Conservation (phyloP, 2,797 vertebrate genomes). For the Poeciliopsis presidionis region DNA sequence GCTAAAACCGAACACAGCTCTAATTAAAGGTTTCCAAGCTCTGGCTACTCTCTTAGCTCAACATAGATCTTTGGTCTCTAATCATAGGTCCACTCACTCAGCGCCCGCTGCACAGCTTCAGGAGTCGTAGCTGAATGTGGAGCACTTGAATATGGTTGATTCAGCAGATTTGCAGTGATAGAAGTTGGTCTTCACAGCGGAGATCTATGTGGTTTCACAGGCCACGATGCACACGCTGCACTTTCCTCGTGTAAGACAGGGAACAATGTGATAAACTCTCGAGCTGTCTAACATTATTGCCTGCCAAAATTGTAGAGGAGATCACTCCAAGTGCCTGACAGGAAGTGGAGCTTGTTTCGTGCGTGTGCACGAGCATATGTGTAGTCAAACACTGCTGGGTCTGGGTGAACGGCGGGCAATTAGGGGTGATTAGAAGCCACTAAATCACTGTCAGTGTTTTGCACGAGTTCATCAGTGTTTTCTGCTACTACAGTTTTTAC, state of each 20-base stretch:
- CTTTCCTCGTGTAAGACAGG: conserved; percentile 26
- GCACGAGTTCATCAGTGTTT: not conserved
- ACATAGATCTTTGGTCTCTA: conserved; percentile 41
- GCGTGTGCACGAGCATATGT: conserved; percentile 35
- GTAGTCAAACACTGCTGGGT: conserved; percentile 54
- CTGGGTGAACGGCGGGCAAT: conserved; percentile 52
- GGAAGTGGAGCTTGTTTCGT: conserved; percentile 39
- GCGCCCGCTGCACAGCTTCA: conserved; percentile 42
- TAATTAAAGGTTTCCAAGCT: not conserved
- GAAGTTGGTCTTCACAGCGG: conserved; percentile 38
- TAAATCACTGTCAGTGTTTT: conserved; percentile 57
- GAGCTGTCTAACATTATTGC: not conserved
- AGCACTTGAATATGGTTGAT: conserved; percentile 49
- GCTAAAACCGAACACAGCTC: not conserved
- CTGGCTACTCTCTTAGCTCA: conserved; percentile 41
- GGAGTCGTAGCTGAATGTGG: conserved; percentile 35
- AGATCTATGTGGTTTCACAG: conserved; percentile 36
- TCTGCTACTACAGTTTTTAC: conserved; percentile 26
- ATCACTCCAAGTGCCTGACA: conserved; percentile 15
- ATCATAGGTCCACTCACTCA: conserved; percentile 40
- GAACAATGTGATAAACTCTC: conserved; percentile 24
- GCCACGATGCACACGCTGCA: conserved; percentile 40
- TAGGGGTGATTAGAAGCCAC: conserved; percentile 66
- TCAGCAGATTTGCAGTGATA: conserved; percentile 44
- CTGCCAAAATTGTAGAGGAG: conserved; percentile 8